phyloP scores from a whole-genome alignment of 2,113 vertebrate species.

The Corythaixoides concolor region DNA sequence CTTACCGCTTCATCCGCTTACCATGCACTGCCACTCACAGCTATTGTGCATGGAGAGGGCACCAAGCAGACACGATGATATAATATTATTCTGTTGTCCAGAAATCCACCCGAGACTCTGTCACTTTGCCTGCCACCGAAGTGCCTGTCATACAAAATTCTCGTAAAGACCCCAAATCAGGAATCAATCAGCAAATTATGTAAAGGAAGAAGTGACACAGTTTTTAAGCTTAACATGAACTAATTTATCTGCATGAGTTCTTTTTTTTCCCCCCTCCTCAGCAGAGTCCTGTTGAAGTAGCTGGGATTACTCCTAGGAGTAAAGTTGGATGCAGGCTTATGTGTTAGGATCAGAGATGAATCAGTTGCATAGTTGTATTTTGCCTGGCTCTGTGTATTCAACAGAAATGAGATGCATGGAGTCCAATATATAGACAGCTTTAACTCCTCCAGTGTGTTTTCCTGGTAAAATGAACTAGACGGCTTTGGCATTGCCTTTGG shows the following conservation, averaged over 20 bases:
- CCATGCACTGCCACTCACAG: constrained; percentile 59
- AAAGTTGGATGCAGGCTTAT: background rate
- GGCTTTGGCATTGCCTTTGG: background rate
- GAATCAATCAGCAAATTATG: background rate
- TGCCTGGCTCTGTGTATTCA: background rate
- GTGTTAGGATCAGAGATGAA: background rate
- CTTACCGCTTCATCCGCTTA: constrained; percentile 67
- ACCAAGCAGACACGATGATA: constrained; percentile 8
- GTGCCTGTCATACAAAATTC: background rate
- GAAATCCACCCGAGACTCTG: constrained; percentile 10
- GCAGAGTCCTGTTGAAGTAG: background rate
- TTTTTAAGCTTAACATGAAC: background rate
- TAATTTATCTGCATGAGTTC: background rate
- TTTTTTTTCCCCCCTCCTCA: background rate
- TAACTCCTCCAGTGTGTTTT: background rate
- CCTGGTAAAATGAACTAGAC: background rate
- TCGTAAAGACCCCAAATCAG: background rate
- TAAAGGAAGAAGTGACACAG: background rate
- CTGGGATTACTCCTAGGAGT: background rate
- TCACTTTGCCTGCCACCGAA: background rate
- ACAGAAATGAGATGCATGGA: background rate
- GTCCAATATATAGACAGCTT: background rate
- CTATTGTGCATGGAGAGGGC: constrained; percentile 60
- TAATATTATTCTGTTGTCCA: constrained; percentile 38
- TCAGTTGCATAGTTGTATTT: background rate